Conservation (phyloP, 2,113 vertebrate species). For the Ptilorrhoa leucosticta region DNA sequence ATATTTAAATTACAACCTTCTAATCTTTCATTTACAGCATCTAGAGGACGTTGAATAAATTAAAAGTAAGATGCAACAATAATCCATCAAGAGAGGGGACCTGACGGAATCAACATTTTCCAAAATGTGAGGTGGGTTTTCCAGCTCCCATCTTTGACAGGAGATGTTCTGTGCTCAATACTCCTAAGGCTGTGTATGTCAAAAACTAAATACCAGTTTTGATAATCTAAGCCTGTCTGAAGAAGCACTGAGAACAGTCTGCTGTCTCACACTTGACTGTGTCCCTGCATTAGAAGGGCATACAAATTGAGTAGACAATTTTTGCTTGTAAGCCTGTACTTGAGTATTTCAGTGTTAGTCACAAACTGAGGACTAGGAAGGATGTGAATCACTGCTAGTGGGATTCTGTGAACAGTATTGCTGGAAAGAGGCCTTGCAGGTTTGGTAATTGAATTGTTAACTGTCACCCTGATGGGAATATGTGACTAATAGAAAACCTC, state of each 20-base stretch:
- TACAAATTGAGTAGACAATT: background rate
- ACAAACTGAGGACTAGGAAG: background rate
- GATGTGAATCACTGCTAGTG: background rate
- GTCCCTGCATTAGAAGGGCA: background rate
- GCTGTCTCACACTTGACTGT: background rate
- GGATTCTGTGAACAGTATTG: background rate
- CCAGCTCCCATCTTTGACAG: background rate
- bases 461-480: background rate
- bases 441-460: background rate
- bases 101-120: background rate
- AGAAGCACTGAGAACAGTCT: background rate
- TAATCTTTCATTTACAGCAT: background rate
- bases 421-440: background rate
- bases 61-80: constrained; percentile 20
- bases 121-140: background rate
- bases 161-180: background rate
- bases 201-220: background rate
- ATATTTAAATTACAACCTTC: constrained; percentile 44
- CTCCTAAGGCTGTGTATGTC: background rate
- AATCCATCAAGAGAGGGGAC: background rate
- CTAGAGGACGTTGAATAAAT: constrained; percentile 4
- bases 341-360: background rate
- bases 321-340: background rate
- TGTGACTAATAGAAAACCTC: background rate
- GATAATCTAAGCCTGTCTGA: background rate